Evolutionary conservation across 2,113 vertebrate genomes (phyloP).

Genomic region (Amphiprion ocellaris): DNA sequence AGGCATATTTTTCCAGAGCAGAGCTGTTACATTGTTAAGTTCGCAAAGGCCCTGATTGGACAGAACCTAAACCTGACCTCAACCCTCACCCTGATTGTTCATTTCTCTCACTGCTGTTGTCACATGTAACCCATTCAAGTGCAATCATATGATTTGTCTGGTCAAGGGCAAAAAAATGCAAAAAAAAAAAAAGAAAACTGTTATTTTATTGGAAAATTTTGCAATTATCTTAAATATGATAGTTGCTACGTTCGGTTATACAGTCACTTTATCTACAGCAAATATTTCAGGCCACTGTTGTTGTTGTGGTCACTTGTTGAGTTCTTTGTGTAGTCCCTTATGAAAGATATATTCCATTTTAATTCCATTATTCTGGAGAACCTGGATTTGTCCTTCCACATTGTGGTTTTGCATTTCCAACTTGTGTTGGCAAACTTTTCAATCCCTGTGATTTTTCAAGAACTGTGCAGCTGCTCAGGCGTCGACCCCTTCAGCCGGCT

Average conservation of each 20-base stretch:
- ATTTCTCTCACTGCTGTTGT: neutral
- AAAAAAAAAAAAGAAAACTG: too few relatives aligned
- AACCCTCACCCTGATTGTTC: neutral
- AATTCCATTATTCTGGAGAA: too few relatives aligned
- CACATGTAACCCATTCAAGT: neutral
- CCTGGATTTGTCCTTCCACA: neutral
- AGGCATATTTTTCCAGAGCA: neutral
- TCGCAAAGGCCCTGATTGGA: conserved; percentile 13
- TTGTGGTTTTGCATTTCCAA: neutral
- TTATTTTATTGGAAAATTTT: too few relatives aligned
- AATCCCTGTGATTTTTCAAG: neutral
- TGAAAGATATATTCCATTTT: too few relatives aligned
- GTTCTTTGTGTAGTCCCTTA: too few relatives aligned
- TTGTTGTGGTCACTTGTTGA: conserved; percentile 26
- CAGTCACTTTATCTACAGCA: too few relatives aligned
- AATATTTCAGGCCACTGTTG: neutral
- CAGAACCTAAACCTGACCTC: conserved; percentile 2
- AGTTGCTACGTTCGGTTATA: too few relatives aligned
- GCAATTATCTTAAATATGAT: too few relatives aligned
- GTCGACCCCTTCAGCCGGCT: neutral
- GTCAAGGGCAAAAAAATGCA: too few relatives aligned
- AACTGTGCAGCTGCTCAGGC: conserved; percentile 11
- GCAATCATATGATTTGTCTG: neutral
- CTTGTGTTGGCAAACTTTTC: conserved; percentile 28
- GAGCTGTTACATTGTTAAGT: neutral